Base-by-base conservation (phyloP, 2,797 vertebrate species). In the Pempheris klunzingeri region DNA sequence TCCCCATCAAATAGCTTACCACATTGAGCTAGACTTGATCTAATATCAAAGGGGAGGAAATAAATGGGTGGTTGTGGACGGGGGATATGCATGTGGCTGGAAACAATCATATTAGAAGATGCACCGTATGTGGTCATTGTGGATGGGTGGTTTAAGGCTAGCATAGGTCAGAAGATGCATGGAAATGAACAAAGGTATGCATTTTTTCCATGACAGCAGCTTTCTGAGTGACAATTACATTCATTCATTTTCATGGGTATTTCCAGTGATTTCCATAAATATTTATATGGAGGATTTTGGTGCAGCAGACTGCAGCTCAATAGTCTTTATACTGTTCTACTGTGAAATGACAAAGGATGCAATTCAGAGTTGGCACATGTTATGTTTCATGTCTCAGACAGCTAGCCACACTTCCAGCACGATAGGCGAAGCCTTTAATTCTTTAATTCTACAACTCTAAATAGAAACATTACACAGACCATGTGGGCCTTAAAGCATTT, bases 1-100 rank as follows among this genome's bases (percentile, higher is more conserved):
- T 81, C 85, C 80, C 84, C 81, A 82, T 88, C 85, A 88, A 89
- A 92, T 84, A 73, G 78, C 76, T 82, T 61, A 71, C 88, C 85
- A 88, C 87, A 86, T 72, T 43, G 78, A 84, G 83, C 74, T 41
- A 6, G 71, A 80, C 80, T 71, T 89, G 81, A 92, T 92, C 88
- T 87, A 89, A 92, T 88, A 87, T 85, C 60, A 78, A 62, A 61
- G 39, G 62, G 70, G n/a, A n/a, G 67, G 63, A 11, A 32, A 74
- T 61, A 84, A 80, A 86, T 87, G 77, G 58, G 53, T 63, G 83
- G 50, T 78, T 81, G 84, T 81, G 72, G 61, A 54, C 30, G 67
- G 44, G 71, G 75, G 41, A 18, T 79, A 67, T 89, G 81, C 79
- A 83, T 87, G 86, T 88, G 83, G 72, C 77, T 84, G 85, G 64